phyloP scores from a whole-genome alignment of 2,113 vertebrate genomes.

The Tyrannus savana region DNA sequence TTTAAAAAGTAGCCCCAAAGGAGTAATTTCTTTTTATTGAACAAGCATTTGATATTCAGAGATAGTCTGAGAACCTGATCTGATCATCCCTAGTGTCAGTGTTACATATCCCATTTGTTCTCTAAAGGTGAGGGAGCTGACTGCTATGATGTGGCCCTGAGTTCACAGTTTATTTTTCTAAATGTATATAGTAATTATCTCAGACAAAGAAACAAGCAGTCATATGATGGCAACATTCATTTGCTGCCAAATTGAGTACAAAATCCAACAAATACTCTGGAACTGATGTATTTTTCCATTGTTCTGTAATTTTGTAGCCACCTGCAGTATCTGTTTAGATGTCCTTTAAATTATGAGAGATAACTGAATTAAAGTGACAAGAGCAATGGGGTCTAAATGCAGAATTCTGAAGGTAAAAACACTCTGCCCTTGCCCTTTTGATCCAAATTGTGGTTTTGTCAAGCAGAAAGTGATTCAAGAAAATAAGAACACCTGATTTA shows the following conservation, averaged over 20 bases:
- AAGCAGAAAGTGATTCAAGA: constrained; percentile 5
- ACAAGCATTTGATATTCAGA: background rate
- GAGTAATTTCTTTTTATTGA: background rate
- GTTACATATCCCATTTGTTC: background rate
- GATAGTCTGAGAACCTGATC: background rate
- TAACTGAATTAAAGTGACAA: background rate
- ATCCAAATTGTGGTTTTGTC: background rate
- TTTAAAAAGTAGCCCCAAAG: background rate
- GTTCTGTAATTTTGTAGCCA: background rate
- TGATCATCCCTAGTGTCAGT: background rate
- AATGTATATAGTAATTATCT: background rate
- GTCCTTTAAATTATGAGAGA: background rate
- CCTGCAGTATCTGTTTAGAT: background rate
- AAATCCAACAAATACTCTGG: background rate
- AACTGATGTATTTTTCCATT: background rate
- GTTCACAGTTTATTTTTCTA: background rate
- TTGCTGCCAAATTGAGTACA: background rate
- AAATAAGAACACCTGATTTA: constrained; percentile 24
- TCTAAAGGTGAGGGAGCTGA: background rate
- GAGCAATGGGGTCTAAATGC: background rate
- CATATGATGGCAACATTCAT: background rate
- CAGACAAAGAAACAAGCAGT: background rate
- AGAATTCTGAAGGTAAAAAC: background rate
- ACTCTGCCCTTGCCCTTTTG: background rate
- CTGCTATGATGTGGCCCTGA: background rate